Evolutionary conservation across 1,140 invertebrate genomes (phyloP).

Genomic region (Hestina assimilis): DNA sequence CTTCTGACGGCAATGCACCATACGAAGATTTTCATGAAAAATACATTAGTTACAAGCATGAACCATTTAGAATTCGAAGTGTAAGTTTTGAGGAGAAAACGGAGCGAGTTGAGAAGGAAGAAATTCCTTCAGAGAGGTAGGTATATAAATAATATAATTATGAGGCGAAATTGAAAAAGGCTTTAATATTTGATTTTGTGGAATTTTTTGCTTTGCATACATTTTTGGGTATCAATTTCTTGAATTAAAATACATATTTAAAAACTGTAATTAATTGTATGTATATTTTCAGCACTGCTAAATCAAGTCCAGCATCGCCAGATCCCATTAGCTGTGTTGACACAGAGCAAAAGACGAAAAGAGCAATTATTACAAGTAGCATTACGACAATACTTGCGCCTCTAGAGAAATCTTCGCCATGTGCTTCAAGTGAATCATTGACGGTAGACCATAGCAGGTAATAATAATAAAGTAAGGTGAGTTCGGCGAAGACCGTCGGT

Average conservation of each 20-base stretch:
- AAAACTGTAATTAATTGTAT: not conserved
- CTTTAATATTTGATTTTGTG: not conserved
- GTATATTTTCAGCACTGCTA: slow-evolving; percentile 60
- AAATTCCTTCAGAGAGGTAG: slow-evolving; percentile 56
- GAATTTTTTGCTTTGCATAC: not conserved
- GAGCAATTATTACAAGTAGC: slow-evolving; percentile 47
- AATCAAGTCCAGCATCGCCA: slow-evolving; percentile 79
- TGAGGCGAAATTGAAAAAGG: no score
- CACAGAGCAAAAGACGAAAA: slow-evolving; percentile 52
- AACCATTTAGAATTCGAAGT: slow-evolving; percentile 84
- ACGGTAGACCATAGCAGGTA: slow-evolving; percentile 84
- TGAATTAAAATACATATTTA: not conserved
- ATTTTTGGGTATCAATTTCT: not conserved
- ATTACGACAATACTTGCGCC: slow-evolving; percentile 56
- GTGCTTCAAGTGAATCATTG: slow-evolving; percentile 89
- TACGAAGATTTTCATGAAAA: slow-evolving; percentile 89
- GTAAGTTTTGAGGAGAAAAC: slow-evolving; percentile 82
- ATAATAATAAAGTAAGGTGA: not conserved
- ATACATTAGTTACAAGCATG: slow-evolving; percentile 83
- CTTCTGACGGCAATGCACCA: slow-evolving; percentile 75
- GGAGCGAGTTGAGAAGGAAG: slow-evolving; percentile 57
- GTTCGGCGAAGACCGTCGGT: no score
- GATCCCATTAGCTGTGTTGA: slow-evolving; percentile 50
- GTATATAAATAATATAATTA: no score
- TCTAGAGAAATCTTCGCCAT: slow-evolving; percentile 81